phyloP scores from a whole-genome alignment of 2,888 invertebrate species.

The Synanthedon andrenaeformis region DNA sequence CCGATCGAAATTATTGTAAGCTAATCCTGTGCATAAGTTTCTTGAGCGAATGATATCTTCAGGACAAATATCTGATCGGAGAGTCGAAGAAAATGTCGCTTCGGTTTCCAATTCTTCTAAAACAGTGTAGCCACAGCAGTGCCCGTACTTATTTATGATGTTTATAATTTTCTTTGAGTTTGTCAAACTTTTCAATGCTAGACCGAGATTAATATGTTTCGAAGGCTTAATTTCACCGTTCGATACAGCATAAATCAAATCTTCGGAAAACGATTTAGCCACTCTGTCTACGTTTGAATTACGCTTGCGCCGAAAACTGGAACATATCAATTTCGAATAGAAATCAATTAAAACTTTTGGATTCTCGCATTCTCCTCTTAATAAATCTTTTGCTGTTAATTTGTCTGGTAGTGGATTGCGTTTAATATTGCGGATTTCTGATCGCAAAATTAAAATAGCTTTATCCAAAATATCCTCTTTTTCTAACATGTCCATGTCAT shows the following conservation, averaged over 20 bases:
- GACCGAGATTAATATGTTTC: background rate
- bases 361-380: background rate
- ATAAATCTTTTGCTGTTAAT: background rate
- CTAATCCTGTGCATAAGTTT: constrained; percentile 1
- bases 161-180: constrained; percentile 1
- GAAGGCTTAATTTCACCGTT: background rate
- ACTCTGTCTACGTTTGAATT: background rate
- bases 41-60: background rate
- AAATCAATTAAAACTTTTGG: background rate
- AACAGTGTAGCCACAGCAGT: constrained; percentile 1
- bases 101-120: constrained; percentile 1
- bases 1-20: constrained; percentile 1
- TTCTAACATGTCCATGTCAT: background rate
- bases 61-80: constrained; percentile 1
- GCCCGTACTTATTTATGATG: constrained; percentile 1
- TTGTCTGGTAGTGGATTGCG: background rate
- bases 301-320: background rate
- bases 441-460: background rate
- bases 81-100: constrained; percentile 1
- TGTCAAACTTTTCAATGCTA: background rate
- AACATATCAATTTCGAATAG: background rate
- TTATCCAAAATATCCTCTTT: background rate
- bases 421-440: background rate
- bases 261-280: background rate
- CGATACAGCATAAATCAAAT: background rate